These are phyloP conservation scores for Mustela lutreola DNA, from an alignment of 2,113 vertebrate genomes.

Conservation along the genomic window DNA sequence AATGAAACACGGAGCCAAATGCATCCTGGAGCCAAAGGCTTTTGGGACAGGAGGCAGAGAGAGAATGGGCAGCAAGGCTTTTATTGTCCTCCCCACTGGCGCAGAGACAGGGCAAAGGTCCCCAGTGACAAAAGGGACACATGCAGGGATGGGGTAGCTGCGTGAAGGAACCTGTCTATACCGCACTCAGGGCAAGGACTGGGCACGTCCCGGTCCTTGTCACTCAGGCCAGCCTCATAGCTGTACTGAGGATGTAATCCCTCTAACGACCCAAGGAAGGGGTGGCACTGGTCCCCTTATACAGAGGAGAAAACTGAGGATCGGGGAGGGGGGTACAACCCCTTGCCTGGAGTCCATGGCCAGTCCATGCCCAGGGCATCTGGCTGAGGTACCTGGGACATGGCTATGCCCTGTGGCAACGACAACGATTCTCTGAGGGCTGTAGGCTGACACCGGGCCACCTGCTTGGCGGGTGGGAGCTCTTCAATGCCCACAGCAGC, in stretches of 20 bases:
- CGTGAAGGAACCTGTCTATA: rapidly evolving
- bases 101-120: not conserved
- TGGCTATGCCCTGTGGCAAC: rapidly evolving
- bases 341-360: not conserved
- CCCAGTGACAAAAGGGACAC: not conserved
- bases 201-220: not conserved
- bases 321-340: not conserved
- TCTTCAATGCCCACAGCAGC: no score
- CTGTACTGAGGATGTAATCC: not conserved
- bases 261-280: not conserved
- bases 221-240: not conserved
- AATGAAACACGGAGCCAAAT: not conserved
- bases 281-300: not conserved
- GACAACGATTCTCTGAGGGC: rapidly evolving
- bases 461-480: not conserved
- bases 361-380: rapidly evolving
- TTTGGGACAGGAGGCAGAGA: slow-evolving; percentile 3
- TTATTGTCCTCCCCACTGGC: not conserved
- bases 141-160: not conserved
- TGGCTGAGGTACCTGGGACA: rapidly evolving
- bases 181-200: not conserved
- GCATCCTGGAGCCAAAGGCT: not conserved
- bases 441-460: not conserved
- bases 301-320: not conserved
- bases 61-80: not conserved